Conservation (phyloP, 2,888 invertebrate species). For the Pristionchus fissidentatus region DNA sequence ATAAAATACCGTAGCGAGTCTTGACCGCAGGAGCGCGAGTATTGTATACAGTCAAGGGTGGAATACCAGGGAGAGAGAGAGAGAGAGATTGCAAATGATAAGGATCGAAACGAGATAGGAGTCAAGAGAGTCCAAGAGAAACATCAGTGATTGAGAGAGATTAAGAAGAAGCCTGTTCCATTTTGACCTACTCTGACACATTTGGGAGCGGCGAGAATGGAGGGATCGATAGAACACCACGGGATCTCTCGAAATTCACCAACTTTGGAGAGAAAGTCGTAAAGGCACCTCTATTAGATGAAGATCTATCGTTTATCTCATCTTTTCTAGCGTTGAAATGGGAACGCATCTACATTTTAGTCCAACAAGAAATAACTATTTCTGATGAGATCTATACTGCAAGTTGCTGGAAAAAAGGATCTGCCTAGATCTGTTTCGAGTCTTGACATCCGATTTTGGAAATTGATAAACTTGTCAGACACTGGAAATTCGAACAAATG, state of each 20-base stretch:
- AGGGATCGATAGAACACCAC: neutral
- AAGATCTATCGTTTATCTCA: slow-evolving; percentile 4
- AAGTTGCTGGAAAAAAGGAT: too few relatives aligned
- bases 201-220: too few relatives aligned
- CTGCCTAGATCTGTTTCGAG: too few relatives aligned
- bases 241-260: slow-evolving; percentile 1
- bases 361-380: neutral
- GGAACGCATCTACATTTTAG: too few relatives aligned
- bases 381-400: neutral
- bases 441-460: too few relatives aligned
- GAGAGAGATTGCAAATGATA: too few relatives aligned
- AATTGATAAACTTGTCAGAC: too few relatives aligned
- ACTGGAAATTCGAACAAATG: too few relatives aligned
- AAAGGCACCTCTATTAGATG: neutral
- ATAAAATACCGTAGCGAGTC: neutral
- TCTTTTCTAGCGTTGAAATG: neutral
- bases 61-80: too few relatives aligned
- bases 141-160: neutral
- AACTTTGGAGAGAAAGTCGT: neutral
- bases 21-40: slow-evolving; percentile 7
- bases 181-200: slow-evolving; percentile 25
- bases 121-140: slow-evolving; percentile 25
- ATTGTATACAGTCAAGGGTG: slow-evolving; percentile 3
- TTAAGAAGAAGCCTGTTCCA: neutral
- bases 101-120: neutral